A percentile compares a stretch with the other conserved stretches of the same genome.
Evolutionary conservation across 2,888 invertebrate species (phyloP).

Genomic region (Leptopterna dolabrata): DNA sequence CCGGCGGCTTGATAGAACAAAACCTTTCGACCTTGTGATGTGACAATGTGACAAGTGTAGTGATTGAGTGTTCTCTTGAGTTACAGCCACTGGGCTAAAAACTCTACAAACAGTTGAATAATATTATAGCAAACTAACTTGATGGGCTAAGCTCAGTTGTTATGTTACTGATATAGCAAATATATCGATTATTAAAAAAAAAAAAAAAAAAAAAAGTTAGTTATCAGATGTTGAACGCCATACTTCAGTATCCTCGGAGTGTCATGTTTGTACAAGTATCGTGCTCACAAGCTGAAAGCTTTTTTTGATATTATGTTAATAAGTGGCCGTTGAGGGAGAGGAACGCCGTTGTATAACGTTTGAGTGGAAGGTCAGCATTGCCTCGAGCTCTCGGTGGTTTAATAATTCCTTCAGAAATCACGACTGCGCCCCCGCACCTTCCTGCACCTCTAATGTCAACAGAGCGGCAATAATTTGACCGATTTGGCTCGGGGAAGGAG

Average conservation of each 20-base stretch:
- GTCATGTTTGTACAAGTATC: conserved; percentile 24
- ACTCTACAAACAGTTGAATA: no score
- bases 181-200: no score
- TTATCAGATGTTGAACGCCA: conserved; percentile 7
- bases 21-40: no score
- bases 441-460: conserved; percentile 17
- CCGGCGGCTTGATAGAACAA: no score
- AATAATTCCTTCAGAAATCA: conserved; percentile 27
- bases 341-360: neutral
- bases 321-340: neutral
- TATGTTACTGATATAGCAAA: no score
- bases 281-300: neutral
- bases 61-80: no score
- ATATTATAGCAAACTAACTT: no score
- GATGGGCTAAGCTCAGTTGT: no score
- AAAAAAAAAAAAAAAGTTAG: no score
- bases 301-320: conserved; percentile 29
- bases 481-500: conserved; percentile 19
- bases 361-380: neutral
- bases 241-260: conserved; percentile 12
- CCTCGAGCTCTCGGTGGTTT: conserved; percentile 13
- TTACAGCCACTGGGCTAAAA: no score
- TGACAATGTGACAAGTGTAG: no score
- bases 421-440: neutral
- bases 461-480: conserved; percentile 44